Evolutionary conservation across 2,888 invertebrate genomes (phyloP), one percentile per base, ranked within the genome.

Genomic region (Entomobrya proxima): DNA sequence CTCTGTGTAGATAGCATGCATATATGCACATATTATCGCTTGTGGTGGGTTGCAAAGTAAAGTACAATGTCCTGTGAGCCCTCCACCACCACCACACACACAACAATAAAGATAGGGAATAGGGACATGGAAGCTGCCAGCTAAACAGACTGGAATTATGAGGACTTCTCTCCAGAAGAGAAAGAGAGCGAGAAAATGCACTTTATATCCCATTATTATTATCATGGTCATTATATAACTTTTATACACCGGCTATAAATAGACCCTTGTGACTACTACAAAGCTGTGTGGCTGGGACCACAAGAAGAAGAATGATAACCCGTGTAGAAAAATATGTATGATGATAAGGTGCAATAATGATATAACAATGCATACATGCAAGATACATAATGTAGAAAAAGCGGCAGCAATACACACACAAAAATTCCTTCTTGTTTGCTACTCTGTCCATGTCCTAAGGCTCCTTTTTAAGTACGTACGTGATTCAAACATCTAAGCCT

Each of bases 391-490:
- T 15, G 44, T 40, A 40, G 15, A 40, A 40, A 40, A 7, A 15
- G 44, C 15, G 44, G n/a, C 58, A 47, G 47, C n/a, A 3, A 9
- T 47, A 2, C 15, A 47, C 7, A 13, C 13, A 13, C 13, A 47
- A 47, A 47, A 47, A 15, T 30, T 58, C n/a, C 32, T 30, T 58
- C 58, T 58, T 58, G 15, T 58, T 67, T 67, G 40, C 67, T 37
- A 67, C 67, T n/a, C 67, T 13, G 67, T 40, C 21, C 67, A 67
- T 67, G 21, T 47, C 80, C 64, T 37, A 15, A 52, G 69, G 80
- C 52, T 37, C 67, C 52, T 52, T 80, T 80, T 55, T 80, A 80
- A 69, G 40, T 80, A 80, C 15, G 69, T 69, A 80, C 80, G 80
- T 80, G 80, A 79, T 67, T 11, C 67, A 21, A 27, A 67, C 67